Percentiles rank a stretch among this genome's conserved stretches.
Evolutionary conservation across 2,888 invertebrate species (phyloP).

Genomic region (Anaspis maculata): DNA sequence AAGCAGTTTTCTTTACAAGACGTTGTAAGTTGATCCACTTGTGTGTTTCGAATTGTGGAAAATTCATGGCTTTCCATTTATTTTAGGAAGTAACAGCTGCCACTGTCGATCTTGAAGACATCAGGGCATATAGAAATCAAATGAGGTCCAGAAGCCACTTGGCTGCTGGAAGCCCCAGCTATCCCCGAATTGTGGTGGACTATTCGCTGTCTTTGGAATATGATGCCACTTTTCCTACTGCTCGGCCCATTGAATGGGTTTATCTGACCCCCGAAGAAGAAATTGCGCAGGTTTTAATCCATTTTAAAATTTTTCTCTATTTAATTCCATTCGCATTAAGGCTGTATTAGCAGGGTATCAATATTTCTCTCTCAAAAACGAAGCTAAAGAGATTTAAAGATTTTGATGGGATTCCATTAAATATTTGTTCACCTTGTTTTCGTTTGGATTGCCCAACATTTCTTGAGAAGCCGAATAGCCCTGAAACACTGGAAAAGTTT

Average conservation of each 20-base stretch:
- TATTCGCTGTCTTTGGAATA: slow-evolving; percentile 71
- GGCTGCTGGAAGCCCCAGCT: slow-evolving; percentile 61
- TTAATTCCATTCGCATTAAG: too few species aligned
- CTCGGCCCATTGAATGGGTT: slow-evolving; percentile 56
- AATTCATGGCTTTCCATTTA: too few species aligned
- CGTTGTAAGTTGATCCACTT: slow-evolving; percentile 45
- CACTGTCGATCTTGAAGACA: slow-evolving; percentile 88
- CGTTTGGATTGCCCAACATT: too few species aligned
- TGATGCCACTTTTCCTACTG: slow-evolving; percentile 52
- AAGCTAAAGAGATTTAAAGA: too few species aligned
- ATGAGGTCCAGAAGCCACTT: slow-evolving; percentile 64
- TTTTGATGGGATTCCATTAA: too few species aligned
- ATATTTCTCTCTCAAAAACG: too few species aligned
- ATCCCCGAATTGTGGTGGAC: slow-evolving; percentile 74
- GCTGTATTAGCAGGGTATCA: too few species aligned
- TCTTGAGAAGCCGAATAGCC: too few species aligned
- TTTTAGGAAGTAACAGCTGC: slow-evolving; percentile 71
- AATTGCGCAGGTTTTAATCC: slow-evolving; percentile 67
- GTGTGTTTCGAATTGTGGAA: too few species aligned
- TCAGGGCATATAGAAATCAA: slow-evolving; percentile 70
- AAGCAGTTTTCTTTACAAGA: slow-evolving; percentile 86
- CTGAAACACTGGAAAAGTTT: too few species aligned
- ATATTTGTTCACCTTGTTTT: too few species aligned
- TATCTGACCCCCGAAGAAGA: slow-evolving; percentile 82
- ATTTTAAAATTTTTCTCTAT: too few species aligned